Percentiles rank a stretch among this genome's conserved stretches.
These are phyloP conservation scores for Penelope pileata DNA, from an alignment of 2,113 vertebrate species.

Conservation along the genomic window DNA sequence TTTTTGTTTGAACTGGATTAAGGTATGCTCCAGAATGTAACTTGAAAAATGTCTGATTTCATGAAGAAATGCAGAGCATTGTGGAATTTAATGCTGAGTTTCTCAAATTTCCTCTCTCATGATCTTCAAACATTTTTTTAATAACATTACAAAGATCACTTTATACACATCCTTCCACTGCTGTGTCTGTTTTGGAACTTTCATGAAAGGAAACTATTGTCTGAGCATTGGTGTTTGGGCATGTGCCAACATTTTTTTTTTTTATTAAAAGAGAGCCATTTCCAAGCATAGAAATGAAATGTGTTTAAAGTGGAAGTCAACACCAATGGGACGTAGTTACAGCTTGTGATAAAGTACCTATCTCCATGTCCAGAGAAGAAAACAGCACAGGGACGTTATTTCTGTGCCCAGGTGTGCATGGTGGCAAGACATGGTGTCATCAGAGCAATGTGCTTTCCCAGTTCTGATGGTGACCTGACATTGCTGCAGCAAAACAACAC, in stretches of 20 bases:
- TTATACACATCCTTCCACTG: slow-evolving; percentile 19
- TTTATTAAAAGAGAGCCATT: neutral
- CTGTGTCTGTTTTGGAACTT: neutral
- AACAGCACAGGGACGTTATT: rapidly evolving
- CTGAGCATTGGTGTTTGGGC: neutral
- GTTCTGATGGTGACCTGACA: neutral
- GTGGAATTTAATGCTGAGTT: neutral
- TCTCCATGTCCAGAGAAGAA: rapidly evolving
- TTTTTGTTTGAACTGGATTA: neutral
- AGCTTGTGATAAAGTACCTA: neutral
- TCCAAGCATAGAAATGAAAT: neutral
- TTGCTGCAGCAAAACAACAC: neutral
- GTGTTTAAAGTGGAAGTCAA: neutral
- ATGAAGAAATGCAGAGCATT: neutral
- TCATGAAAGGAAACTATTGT: slow-evolving; percentile 36
- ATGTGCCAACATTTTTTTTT: neutral
- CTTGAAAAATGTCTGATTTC: neutral
- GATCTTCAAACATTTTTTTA: neutral
- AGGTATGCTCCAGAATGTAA: rapidly evolving
- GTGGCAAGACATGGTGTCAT: rapidly evolving
- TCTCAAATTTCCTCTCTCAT: neutral
- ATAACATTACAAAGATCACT: slow-evolving; percentile 30
- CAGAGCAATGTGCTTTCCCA: neutral
- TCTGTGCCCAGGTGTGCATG: neutral
- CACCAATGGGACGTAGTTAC: neutral